A percentile compares a stretch with the other conserved stretches of the same genome.
phyloP scores from a whole-genome alignment of 2,888 invertebrate species.

The Dyspetes luteomarginatus region DNA sequence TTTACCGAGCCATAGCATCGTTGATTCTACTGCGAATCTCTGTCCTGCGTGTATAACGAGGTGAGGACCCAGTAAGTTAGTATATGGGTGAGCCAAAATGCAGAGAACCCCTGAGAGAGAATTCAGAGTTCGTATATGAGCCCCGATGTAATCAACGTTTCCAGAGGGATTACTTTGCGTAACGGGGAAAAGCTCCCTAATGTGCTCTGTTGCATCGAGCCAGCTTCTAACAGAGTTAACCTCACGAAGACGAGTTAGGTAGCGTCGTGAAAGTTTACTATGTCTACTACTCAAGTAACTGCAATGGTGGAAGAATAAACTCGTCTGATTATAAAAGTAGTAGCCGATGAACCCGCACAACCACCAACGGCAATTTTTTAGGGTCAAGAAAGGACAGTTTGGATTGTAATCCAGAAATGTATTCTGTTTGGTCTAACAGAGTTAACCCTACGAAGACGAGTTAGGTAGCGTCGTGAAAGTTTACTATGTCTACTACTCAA shows the following conservation, averaged over 20 bases:
- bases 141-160: constrained; percentile 58
- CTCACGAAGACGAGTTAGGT: constrained; percentile 6
- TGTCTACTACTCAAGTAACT: background rate
- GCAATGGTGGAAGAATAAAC: background rate
- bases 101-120: background rate
- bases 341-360: background rate
- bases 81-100: background rate
- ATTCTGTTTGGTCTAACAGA: no score
- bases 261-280: background rate
- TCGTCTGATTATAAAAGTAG: background rate
- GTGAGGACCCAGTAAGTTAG: constrained; percentile 4
- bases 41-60: constrained; percentile 39
- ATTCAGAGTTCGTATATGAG: constrained; percentile 36
- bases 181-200: constrained; percentile 58
- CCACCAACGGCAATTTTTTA: no score
- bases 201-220: constrained; percentile 48
- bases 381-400: no score
- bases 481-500: no score
- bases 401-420: no score
- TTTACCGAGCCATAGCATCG: background rate
- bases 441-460: no score
- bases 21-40: constrained; percentile 11
- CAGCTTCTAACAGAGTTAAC: constrained; percentile 48
- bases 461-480: no score
- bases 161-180: constrained; percentile 60